phyloP scores from a whole-genome alignment of 2,113 vertebrate species.

The Hucho hucho region DNA sequence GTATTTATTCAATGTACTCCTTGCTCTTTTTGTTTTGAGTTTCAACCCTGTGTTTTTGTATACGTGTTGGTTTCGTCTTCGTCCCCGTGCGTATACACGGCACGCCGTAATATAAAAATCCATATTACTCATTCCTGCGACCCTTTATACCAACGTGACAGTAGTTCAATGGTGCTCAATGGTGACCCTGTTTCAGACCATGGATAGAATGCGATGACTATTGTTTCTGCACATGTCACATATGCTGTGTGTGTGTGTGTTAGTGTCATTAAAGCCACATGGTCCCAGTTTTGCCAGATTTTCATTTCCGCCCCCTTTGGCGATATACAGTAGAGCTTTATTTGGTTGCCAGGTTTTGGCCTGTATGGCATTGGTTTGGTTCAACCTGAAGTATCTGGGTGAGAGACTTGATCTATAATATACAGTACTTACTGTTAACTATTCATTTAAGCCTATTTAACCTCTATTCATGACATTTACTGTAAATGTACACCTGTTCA shows the following conservation, averaged over 20 bases:
- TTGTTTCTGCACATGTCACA: neutral
- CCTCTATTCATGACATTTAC: neutral
- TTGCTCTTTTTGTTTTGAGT: too few relatives aligned
- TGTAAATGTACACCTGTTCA: conserved; percentile 3
- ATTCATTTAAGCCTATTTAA: neutral
- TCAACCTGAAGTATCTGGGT: neutral
- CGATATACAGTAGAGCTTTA: neutral
- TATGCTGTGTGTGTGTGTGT: conserved; percentile 7
- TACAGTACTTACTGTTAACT: neutral
- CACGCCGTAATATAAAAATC: too few relatives aligned
- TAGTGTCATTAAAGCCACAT: neutral
- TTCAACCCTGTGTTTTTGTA: too few relatives aligned
- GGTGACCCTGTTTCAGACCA: conserved; percentile 5
- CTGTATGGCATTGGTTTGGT: neutral
- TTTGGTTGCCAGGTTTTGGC: neutral
- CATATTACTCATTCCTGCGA: too few relatives aligned
- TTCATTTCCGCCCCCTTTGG: neutral
- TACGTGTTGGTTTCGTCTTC: too few relatives aligned
- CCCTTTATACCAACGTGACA: too few relatives aligned
- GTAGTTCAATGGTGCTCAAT: neutral
- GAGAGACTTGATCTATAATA: neutral
- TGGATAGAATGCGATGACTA: conserved; percentile 1
- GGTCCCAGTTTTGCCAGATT: neutral
- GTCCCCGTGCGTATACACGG: too few relatives aligned
- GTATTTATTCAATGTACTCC: too few relatives aligned